A percentile compares a stretch with the other conserved stretches of the same genome.
Conservation (phyloP, 2,113 vertebrate species). For the Boulengeromyrus knoepffleri region DNA sequence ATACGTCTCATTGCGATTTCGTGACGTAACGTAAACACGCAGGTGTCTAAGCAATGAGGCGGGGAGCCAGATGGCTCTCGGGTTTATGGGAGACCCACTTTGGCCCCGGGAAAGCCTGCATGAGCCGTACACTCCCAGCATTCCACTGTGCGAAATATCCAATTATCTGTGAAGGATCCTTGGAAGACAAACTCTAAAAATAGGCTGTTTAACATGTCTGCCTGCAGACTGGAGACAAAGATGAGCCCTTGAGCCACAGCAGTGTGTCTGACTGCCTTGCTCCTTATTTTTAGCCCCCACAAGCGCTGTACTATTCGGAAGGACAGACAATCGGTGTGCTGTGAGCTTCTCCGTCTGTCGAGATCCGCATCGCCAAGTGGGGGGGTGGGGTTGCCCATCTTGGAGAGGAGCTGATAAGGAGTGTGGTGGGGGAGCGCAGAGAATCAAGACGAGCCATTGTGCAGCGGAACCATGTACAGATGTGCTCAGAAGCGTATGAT, state of each 20-base stretch:
- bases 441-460: neutral
- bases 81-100: neutral
- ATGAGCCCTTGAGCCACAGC: neutral
- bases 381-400: neutral
- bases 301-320: neutral
- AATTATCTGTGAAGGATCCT: neutral
- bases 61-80: neutral
- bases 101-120: neutral
- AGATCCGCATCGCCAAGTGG: neutral
- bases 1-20: neutral
- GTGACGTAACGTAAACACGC: neutral
- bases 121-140: neutral
- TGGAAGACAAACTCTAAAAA: slow-evolving; percentile 14
- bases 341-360: neutral
- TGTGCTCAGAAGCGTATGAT: neutral
- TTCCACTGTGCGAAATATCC: neutral
- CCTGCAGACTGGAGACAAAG: slow-evolving; percentile 14
- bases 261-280: neutral
- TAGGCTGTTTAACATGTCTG: neutral
- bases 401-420: neutral
- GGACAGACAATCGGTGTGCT: neutral
- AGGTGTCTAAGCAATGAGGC: neutral
- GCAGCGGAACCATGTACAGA: neutral
- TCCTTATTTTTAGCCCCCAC: neutral
- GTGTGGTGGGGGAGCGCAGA: neutral